Evolutionary conservation across 2,888 invertebrate genomes (phyloP), one percentile per base, ranked within the genome.

Genomic region (Athalia circularis): DNA sequence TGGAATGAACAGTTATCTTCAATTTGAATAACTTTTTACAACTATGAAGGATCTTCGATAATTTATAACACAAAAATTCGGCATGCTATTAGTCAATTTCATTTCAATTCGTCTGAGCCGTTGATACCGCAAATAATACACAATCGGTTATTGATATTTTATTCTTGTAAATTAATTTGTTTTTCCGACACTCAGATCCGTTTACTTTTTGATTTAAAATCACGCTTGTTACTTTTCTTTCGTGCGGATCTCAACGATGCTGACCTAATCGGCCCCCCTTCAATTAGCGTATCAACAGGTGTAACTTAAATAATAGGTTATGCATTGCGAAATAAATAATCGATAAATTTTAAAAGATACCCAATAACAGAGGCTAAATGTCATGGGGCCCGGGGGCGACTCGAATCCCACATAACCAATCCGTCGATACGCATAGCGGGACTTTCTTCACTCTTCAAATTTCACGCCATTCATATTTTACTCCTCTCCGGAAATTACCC

Each of bases 301-400:
- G 64, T 78, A 50, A 74, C 48, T 78, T 72, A 67, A 45, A 59
- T 47, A 64, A 4, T 62, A 29, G 50, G 47, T 76, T 45, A 57
- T 54, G 59, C 47, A 57, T 78, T 72, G 64, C 72, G 72, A 78
- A 78, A 78, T 62, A 72, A 8, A 8, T n/a, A 70, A 13, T 74
- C 65, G 65, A 54, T 78, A 54, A 78, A 78, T 78, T 78, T 78
- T 47, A 77, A 74, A 72, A 72, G 78, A 78, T 78, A 70, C 78
- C 64, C 78, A 15, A 64, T 65, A 61, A 77, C 50, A 78, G 64
- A 78, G 78, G 78, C 78, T 52, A 74, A 78, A 78, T 78, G 78
- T 78, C 78, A 78, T 29, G 29, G 52, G 54, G 62, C 72, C 78
- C 54, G 64, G 15, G 72, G 78, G 70, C 52, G 50, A 47, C n/a